phyloP scores from a whole-genome alignment of 2,888 invertebrate species.

The Lepidonotus clava region DNA sequence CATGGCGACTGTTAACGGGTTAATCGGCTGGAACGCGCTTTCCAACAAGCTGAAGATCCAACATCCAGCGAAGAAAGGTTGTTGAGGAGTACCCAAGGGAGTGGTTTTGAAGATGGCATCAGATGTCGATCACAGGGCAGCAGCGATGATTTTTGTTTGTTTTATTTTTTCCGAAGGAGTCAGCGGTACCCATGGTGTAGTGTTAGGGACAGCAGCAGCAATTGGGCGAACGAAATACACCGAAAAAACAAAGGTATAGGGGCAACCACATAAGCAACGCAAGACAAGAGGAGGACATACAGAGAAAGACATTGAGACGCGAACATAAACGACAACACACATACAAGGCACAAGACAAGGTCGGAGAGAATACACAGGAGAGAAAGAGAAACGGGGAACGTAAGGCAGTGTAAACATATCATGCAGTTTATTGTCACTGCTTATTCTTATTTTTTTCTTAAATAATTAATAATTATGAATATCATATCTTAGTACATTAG shows the following conservation, averaged over 20 bases:
- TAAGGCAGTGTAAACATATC: constrained; percentile 1
- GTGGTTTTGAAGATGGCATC: background rate
- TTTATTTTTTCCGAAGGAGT: background rate
- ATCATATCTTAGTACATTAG: background rate
- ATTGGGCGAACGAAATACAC: constrained; percentile 13
- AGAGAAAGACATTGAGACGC: background rate
- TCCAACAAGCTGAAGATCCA: constrained; percentile 41
- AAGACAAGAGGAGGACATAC: background rate
- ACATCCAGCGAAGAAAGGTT: background rate
- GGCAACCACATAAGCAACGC: constrained; percentile 28
- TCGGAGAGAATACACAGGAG: constrained; percentile 16
- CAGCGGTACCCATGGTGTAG: constrained; percentile 21
- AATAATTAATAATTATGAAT: too few species aligned
- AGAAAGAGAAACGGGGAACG: constrained; percentile 43
- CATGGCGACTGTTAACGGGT: constrained; percentile 42
- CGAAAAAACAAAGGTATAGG: constrained; percentile 28
- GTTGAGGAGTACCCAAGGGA: background rate
- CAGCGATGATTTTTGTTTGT: background rate
- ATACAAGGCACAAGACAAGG: background rate
- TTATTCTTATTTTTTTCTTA: background rate
- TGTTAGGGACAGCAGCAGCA: constrained; percentile 44
- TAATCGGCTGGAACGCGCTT: constrained; percentile 23
- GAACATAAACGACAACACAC: background rate
- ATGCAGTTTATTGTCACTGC: background rate
- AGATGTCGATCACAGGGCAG: too few species aligned